Evolutionary conservation across 2,113 vertebrate genomes (phyloP).

Genomic region (Mormyrus lacerda): DNA sequence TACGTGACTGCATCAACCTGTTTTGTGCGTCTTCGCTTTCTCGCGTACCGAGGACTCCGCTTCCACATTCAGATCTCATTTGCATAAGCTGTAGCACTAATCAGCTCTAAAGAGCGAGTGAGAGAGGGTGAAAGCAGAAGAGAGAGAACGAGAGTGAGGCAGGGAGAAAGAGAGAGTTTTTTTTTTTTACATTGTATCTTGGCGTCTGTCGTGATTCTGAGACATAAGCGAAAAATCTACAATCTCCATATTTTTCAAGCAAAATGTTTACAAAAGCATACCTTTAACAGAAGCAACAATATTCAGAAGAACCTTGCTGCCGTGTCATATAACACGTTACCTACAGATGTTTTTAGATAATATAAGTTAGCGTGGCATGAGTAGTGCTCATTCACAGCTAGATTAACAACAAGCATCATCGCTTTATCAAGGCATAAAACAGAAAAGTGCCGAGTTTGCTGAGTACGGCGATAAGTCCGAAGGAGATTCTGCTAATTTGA

Average conservation of each 20-base stretch:
- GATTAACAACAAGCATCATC: neutral
- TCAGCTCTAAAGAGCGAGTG: neutral
- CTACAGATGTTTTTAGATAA: neutral
- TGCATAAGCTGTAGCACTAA: constrained; percentile 14
- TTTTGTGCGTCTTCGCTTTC: neutral
- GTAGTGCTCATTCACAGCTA: neutral
- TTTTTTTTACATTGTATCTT: neutral
- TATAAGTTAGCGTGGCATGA: neutral
- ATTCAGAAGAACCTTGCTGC: neutral
- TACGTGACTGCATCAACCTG: neutral
- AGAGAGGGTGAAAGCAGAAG: neutral
- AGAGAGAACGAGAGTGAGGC: neutral
- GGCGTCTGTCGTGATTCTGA: neutral
- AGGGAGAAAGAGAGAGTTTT: neutral
- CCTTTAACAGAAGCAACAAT: neutral
- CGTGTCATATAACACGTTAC: neutral
- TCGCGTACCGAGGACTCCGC: neutral
- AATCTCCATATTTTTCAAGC: neutral
- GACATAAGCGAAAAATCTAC: neutral
- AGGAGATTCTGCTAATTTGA: neutral
- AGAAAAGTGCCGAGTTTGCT: neutral
- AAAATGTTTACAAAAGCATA: neutral
- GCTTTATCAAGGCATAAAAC: neutral
- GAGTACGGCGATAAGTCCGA: neutral
- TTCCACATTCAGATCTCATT: constrained; percentile 13